Conservation (phyloP, 2,888 invertebrate species). For the Coecobrya sp. region DNA sequence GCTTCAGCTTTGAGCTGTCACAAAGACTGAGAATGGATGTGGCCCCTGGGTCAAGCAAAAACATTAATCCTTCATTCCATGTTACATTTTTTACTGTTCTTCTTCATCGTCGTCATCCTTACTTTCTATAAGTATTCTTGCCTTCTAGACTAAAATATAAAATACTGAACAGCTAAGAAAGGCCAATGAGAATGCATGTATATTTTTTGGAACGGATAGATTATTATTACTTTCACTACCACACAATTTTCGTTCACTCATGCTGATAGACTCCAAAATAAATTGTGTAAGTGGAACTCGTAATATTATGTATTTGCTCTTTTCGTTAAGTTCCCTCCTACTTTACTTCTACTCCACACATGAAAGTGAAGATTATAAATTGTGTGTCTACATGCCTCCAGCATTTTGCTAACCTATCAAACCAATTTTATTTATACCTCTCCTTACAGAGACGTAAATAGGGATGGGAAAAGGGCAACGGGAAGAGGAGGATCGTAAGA, state of each 20-base stretch:
- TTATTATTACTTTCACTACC: not conserved
- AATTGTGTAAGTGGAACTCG: slow-evolving; percentile 13
- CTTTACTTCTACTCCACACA: not conserved
- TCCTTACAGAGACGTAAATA: too few species aligned
- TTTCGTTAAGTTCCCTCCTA: not conserved
- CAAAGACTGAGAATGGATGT: slow-evolving; percentile 73
- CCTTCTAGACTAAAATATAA: not conserved
- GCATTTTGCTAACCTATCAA: not conserved
- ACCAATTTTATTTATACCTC: not conserved
- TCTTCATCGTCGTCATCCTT: slow-evolving; percentile 13
- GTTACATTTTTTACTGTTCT: slow-evolving; percentile 22
- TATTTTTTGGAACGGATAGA: not conserved
- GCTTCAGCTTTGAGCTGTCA: slow-evolving; percentile 71
- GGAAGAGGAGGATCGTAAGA: not conserved
- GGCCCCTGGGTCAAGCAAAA: slow-evolving; percentile 73
- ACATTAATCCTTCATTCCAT: slow-evolving; percentile 80
- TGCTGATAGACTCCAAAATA: slow-evolving; percentile 18
- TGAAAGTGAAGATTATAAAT: slow-evolving; percentile 14
- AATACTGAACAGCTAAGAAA: not conserved
- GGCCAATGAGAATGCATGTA: not conserved
- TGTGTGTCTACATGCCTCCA: slow-evolving; percentile 22
- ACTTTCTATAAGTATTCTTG: not conserved
- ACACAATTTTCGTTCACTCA: slow-evolving; percentile 1
- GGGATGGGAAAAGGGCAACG: not conserved
- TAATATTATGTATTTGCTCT: too few species aligned